Percentiles rank a stretch among this genome's conserved stretches.
phyloP scores from a whole-genome alignment of 2,797 vertebrate species.

The Diplodus sargus region DNA sequence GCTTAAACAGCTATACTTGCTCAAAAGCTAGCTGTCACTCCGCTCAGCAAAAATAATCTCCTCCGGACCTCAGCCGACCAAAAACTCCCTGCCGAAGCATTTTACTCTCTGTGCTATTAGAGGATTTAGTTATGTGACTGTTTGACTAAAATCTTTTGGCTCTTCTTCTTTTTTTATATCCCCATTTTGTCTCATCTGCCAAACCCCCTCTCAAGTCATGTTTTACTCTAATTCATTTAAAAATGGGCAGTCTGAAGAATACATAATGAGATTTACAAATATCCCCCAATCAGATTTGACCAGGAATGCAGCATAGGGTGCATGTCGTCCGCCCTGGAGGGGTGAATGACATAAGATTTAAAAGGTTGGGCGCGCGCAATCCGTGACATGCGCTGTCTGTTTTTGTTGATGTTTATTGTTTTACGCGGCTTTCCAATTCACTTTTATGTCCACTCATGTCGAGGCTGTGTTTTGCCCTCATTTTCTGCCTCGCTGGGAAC shows the following conservation, averaged over 20 bases:
- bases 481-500: conserved; percentile 75
- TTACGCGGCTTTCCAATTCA: conserved; percentile 45
- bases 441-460: conserved; percentile 58
- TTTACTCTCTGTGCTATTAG: conserved; percentile 49
- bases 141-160: conserved; percentile 38
- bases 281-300: conserved; percentile 35
- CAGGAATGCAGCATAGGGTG: conserved; percentile 36
- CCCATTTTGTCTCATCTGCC: conserved; percentile 49
- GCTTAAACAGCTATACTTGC: conserved; percentile 61
- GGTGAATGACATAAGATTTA: conserved; percentile 43
- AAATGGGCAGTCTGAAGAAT: conserved; percentile 32
- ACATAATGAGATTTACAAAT: conserved; percentile 52
- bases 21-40: conserved; percentile 58
- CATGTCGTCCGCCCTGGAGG: conserved; percentile 39
- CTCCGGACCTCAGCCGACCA: conserved; percentile 50
- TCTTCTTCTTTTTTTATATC: conserved; percentile 31
- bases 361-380: conserved; percentile 46
- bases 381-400: conserved; percentile 52
- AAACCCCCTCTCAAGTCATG: conserved; percentile 26
- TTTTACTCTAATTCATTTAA: conserved; percentile 51
- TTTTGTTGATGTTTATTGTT: conserved; percentile 63
- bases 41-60: conserved; percentile 65
- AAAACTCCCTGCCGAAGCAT: conserved; percentile 51
- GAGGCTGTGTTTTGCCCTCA: conserved; percentile 48
- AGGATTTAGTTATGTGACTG: conserved; percentile 54